Base-by-base conservation (phyloP, 1,140 invertebrate genomes). In the Habropoda laboriosa region DNA sequence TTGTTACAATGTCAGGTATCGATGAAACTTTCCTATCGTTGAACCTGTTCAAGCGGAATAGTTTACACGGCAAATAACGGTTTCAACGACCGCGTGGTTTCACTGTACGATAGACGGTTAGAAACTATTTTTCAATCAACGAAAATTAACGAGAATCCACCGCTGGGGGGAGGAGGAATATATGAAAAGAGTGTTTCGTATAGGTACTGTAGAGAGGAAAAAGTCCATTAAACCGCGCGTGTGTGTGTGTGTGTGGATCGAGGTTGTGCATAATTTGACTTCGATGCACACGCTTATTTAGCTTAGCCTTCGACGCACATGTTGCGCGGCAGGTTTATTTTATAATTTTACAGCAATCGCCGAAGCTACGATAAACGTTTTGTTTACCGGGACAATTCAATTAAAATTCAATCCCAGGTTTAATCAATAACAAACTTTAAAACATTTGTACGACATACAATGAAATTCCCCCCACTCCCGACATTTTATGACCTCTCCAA, bases 1-100 rank as follows among this genome's bases (percentile, higher is more conserved):
- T 40, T 42, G 51, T 73, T 83, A 57, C 42, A 71, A 67, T 42
- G 58, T 66, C 49, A 63, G 45, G 27, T 83, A 84, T 83, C 75
- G 81, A 58, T 10, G 35, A 82, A 84, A 83, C 27, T 84, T 78
- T 71, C 6, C 42, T 1, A 13, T 42, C 3, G 3, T n/a, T n/a
- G 27, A 32, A 13, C 51, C 18, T 47, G 18, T 49, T 6, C 63
- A 3, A 32, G 38, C 38, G 27, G 32, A 75, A 76, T 55, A 82
- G 57, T 70, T 70, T 68, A 27, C 51, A 18, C 35, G 47, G 35
- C n/a, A 61, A 83, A 51, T 49, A 67, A 67, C 45, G n/a, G 32
- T 13, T n/a, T 32, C 18, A 16, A 30, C 35, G n/a, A 66, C n/a
- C n/a, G n/a, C n/a, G n/a, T n/a, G n/a, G n/a, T n/a, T n/a, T n/a